phyloP scores from a whole-genome alignment of 1,140 invertebrate species.

The Euwallacea fornicatus region DNA sequence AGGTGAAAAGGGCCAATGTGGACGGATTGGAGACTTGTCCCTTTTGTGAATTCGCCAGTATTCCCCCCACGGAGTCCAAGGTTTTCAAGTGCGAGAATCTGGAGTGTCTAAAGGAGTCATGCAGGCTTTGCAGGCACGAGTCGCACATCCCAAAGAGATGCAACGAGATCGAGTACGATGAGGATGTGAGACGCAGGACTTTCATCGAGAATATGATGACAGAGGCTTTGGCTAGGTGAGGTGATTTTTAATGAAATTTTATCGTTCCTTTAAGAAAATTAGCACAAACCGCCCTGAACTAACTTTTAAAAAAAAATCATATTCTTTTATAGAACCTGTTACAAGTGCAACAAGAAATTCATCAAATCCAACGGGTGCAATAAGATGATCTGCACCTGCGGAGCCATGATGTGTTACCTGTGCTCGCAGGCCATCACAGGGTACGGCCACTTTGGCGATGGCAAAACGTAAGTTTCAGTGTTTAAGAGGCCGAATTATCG shows the following conservation, averaged over 20 bases:
- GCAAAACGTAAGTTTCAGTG: constrained; percentile 39
- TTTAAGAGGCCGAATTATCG: not conserved
- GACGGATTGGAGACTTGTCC: constrained; percentile 65
- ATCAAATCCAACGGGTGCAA: constrained; percentile 71
- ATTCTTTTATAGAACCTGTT: constrained; percentile 57
- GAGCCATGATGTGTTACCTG: constrained; percentile 70
- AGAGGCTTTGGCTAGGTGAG: constrained; percentile 62
- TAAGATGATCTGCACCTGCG: constrained; percentile 71
- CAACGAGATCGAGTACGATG: constrained; percentile 63
- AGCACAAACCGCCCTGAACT: no score
- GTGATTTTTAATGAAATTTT: not conserved
- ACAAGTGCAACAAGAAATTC: constrained; percentile 61
- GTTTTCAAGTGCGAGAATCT: constrained; percentile 67
- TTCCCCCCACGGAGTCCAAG: constrained; percentile 60
- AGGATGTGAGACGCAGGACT: constrained; percentile 59
- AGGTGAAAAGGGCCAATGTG: constrained; percentile 62
- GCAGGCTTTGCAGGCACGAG: constrained; percentile 61
- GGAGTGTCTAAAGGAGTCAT: constrained; percentile 67
- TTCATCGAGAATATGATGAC: constrained; percentile 69
- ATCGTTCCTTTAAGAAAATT: no score
- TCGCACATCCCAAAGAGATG: constrained; percentile 68
- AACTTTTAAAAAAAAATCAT: not conserved
- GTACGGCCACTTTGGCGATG: constrained; percentile 64
- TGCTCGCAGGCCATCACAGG: constrained; percentile 61
- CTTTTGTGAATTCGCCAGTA: constrained; percentile 65